Percentiles rank a stretch among this genome's conserved stretches.
Evolutionary conservation across 2,113 vertebrate genomes (phyloP).

Genomic region (Plestiodon gilberti): DNA sequence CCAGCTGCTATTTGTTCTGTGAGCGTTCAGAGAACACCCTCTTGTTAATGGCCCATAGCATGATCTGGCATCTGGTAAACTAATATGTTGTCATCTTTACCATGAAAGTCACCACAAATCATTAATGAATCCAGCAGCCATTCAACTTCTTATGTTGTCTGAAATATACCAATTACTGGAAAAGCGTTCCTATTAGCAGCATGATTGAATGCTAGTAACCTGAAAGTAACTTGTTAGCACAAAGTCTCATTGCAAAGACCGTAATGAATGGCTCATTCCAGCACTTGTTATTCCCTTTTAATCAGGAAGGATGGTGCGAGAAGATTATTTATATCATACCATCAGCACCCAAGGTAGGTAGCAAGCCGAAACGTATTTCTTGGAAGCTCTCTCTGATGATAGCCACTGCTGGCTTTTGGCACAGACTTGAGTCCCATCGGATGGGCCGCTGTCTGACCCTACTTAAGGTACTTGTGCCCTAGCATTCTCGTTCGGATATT

Average conservation of each 20-base stretch:
- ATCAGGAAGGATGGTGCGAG: slow-evolving; percentile 42
- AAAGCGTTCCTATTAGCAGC: slow-evolving; percentile 64
- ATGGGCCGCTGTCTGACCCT: not conserved
- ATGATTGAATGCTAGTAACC: slow-evolving; percentile 63
- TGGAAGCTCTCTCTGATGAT: not conserved
- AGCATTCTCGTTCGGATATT: not conserved
- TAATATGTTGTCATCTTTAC: slow-evolving; percentile 66
- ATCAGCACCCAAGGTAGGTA: not conserved
- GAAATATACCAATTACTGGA: slow-evolving; percentile 62
- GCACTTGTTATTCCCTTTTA: slow-evolving; percentile 48
- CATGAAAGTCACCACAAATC: slow-evolving; percentile 70
- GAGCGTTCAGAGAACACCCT: slow-evolving; percentile 65
- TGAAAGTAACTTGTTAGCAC: slow-evolving; percentile 46
- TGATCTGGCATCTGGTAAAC: slow-evolving; percentile 73
- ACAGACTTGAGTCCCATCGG: not conserved
- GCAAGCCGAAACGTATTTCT: not conserved
- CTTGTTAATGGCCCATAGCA: slow-evolving; percentile 72
- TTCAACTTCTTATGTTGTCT: slow-evolving; percentile 55
- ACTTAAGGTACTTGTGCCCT: not conserved
- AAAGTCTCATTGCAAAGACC: slow-evolving; percentile 54
- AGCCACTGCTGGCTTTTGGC: not conserved
- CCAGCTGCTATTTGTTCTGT: slow-evolving; percentile 76
- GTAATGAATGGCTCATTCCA: slow-evolving; percentile 50
- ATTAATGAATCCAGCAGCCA: slow-evolving; percentile 59
- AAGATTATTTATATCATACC: slow-evolving; percentile 6